phyloP scores from a whole-genome alignment of 2,797 vertebrate species.

The Hirundo rustica region DNA sequence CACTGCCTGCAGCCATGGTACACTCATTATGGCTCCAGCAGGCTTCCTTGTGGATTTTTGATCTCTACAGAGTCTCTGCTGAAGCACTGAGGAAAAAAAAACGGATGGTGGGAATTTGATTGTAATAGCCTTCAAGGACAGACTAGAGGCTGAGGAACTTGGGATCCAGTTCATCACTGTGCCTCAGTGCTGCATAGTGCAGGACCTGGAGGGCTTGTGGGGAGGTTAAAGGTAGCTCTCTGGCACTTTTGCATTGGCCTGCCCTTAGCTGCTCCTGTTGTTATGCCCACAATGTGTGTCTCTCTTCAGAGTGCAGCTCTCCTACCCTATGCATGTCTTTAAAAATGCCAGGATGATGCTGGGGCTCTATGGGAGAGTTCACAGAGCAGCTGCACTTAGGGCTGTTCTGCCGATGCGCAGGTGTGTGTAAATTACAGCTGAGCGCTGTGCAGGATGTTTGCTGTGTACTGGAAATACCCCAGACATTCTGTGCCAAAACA shows the following conservation, averaged over 20 bases:
- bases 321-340: background rate
- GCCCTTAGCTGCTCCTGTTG: background rate
- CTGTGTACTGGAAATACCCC: background rate
- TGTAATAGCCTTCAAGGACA: background rate
- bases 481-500: background rate
- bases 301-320: background rate
- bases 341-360: background rate
- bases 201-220: background rate
- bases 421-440: background rate
- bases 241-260: background rate
- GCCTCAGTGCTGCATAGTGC: background rate
- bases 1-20: background rate
- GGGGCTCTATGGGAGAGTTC: background rate
- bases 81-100: constrained; percentile 28
- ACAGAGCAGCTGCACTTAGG: background rate
- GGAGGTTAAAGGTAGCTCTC: constrained; percentile 7
- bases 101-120: background rate
- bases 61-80: background rate
- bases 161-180: background rate
- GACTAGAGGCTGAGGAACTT: background rate
- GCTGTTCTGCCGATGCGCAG: background rate
- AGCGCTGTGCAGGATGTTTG: background rate
- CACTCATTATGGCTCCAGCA: constrained; percentile 13
- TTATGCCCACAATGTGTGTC: background rate
- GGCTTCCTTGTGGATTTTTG: constrained; percentile 2